Base-by-base conservation (phyloP, 2,888 invertebrate genomes). In the Cecidostiba fungosa region DNA sequence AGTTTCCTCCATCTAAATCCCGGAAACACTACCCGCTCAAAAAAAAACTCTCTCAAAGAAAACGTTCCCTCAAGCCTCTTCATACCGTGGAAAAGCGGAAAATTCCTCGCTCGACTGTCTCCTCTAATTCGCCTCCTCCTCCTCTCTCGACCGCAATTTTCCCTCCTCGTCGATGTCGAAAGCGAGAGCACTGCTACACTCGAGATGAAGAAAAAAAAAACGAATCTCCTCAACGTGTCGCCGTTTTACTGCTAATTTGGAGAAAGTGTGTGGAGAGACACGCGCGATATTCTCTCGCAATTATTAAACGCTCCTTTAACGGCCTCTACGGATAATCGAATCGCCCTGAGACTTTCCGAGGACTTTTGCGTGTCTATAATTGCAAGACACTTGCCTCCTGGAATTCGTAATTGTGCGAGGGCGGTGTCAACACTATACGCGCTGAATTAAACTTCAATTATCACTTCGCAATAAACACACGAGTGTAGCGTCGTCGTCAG, bases 181-280 rank as follows among this genome's bases (percentile, higher is more conserved):
- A 84, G 78, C 69, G 84, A 84, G 43, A 84, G 84, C 77, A 32
- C 47, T 14, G 32, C 12, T 16, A 19, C 1, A 47, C 26, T 54
- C 69, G 23, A 69, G 5, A 50, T 23, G 14, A 36, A 23, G 16
- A 26, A 23, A 39, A 8, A 50, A 50, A 50, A 81, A 73, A 62
- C 43, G 43, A 73, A 6, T 54, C 70, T 39, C n/a, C n/a, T 4
- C 19, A 12, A n/a, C 72, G 39, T 2, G 36, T 74, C 66, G 26
- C 36, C 32, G 72, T 73, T 80, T 72, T 73, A 80, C 74, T 76
- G 74, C 74, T 82, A 82, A 82, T 82, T 82, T 76, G 74, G 82
- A 50, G 82, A 82, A 82, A 82, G 82, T 82, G n/a, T 16, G n/a
- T 23, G 10, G 66, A 19, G 47, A 29, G 29, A 14, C 16, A 50